Evolutionary conservation across 2,113 vertebrate genomes (phyloP).

Genomic region (Corydoras maculifer): DNA sequence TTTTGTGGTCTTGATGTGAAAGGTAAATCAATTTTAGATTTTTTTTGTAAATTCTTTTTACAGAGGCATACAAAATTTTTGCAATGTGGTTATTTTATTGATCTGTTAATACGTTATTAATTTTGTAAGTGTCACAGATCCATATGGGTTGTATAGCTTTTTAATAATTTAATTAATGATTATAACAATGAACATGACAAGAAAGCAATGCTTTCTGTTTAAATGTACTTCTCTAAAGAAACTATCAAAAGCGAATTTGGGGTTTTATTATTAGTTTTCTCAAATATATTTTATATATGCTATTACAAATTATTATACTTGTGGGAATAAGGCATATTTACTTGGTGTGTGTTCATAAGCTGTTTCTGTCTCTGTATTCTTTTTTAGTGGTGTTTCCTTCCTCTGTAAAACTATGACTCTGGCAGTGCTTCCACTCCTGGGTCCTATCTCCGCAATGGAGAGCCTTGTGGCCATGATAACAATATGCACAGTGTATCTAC

Average conservation of each 20-base stretch:
- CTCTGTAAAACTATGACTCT: conserved; percentile 53
- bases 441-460: conserved; percentile 63
- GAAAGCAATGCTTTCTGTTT: background rate
- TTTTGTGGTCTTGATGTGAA: background rate
- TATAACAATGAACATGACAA: background rate
- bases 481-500: conserved; percentile 65
- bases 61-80: background rate
- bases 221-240: background rate
- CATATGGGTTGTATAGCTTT: background rate
- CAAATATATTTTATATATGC: background rate
- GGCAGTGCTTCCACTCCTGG: conserved; percentile 57
- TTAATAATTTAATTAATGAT: conserved; percentile 4
- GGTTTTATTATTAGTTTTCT: too few species aligned
- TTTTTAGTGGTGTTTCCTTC: background rate
- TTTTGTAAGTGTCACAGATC: background rate
- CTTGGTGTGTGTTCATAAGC: too few species aligned
- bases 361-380: background rate
- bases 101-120: background rate
- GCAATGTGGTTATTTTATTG: background rate
- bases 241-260: too few species aligned
- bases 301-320: background rate
- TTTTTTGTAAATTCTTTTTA: background rate
- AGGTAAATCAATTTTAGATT: background rate
- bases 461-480: conserved; percentile 59
- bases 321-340: background rate